phyloP scores from a whole-genome alignment of 2,113 vertebrate genomes.

The Melanostigma gelatinosum region DNA sequence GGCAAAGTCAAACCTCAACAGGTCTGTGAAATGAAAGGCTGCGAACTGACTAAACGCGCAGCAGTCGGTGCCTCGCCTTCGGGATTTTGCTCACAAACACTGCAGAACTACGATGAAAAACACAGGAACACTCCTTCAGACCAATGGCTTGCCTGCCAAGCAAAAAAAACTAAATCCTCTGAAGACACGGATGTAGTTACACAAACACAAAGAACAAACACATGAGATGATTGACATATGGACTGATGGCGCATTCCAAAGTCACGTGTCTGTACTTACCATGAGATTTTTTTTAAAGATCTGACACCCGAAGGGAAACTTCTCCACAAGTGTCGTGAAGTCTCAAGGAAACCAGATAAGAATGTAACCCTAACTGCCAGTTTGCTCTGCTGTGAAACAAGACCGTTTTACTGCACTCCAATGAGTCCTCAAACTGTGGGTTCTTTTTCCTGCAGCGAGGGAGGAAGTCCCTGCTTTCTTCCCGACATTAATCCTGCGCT shows the following conservation, averaged over 20 bases:
- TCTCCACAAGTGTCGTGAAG: slow-evolving; percentile 8
- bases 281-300: neutral
- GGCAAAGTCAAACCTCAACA: slow-evolving; percentile 54
- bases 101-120: slow-evolving; percentile 41
- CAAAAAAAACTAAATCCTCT: slow-evolving; percentile 62
- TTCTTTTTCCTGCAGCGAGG: slow-evolving; percentile 45
- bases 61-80: slow-evolving; percentile 51
- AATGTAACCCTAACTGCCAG: slow-evolving; percentile 16
- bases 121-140: slow-evolving; percentile 36
- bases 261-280: neutral
- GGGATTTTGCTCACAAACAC: slow-evolving; percentile 60
- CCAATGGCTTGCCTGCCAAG: slow-evolving; percentile 28
- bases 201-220: slow-evolving; percentile 50
- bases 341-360: slow-evolving; percentile 32
- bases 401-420: slow-evolving; percentile 63
- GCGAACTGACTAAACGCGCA: slow-evolving; percentile 44
- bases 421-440: slow-evolving; percentile 48
- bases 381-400: slow-evolving; percentile 43
- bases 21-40: slow-evolving; percentile 54
- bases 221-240: slow-evolving; percentile 7
- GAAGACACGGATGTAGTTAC: slow-evolving; percentile 50
- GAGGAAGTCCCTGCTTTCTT: slow-evolving; percentile 64
- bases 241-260: slow-evolving; percentile 2
- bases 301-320: neutral
- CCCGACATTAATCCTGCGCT: slow-evolving; percentile 55